Evolutionary conservation across 2,888 invertebrate species (phyloP), one percentile per base, ranked within the genome.

Genomic region (Formica aserva): DNA sequence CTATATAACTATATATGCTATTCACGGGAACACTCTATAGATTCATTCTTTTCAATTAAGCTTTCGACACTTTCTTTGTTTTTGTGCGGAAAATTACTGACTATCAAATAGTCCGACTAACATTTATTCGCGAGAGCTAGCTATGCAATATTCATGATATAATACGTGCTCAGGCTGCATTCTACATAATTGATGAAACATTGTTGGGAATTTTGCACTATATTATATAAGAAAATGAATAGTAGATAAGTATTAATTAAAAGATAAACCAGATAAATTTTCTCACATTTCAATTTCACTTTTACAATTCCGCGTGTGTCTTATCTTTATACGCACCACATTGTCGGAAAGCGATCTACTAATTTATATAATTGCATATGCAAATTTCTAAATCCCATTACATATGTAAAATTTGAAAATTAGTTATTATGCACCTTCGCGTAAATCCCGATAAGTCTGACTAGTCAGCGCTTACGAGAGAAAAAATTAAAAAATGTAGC

Each of bases 191-290:
- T 77, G 84, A 89, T 86, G 57, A 82, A 62, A 13, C 71, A 67
- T 66, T 76, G 71, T 69, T 69, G 72, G 69, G 72, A 83, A 41
- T 55, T 48, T 78, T 18, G 38, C n/a, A 22, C 6, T 29, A n/a
- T 26, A 78, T 89, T 88, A 69, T 84, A 74, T 80, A 89, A 87
- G 65, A 75, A 80, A 74, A 13, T 55, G 71, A 84, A 52, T n/a
- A 32, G 13, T 1, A 11, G 32, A 0, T 48, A 62, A 66, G 72
- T 63, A 32, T 32, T 32, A 80, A 89, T 88, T 87, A 82, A 85
- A 85, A 84, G 78, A 81, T 87, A 87, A 78, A 84, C 60, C 57
- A 32, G 22, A 57, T 18, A 5, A n/a, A 22, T 72, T 74, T 74
- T 48, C 48, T 48, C 48, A 60, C 32, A 22, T 71, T 60, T 71